These are phyloP conservation scores for Patiria pectinifera DNA, from an alignment of 53 echinoderm and acorn worm species.

Conservation along the genomic window DNA sequence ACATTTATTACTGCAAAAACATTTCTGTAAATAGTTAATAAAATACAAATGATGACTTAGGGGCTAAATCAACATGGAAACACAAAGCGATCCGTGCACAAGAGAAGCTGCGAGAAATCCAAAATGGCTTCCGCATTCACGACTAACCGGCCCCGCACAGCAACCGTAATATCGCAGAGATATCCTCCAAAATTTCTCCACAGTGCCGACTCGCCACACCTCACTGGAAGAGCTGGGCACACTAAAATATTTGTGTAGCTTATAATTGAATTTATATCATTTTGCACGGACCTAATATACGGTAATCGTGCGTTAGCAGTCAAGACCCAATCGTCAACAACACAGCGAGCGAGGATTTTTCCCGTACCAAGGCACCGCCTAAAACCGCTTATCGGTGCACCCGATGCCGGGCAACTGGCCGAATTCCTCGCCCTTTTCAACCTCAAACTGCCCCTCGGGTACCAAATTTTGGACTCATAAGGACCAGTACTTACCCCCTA, in stretches of 20 bases:
- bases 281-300: neutral
- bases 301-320: constrained; percentile 3
- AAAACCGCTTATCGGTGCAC: constrained; percentile 40
- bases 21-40: neutral
- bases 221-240: neutral
- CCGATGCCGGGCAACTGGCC: constrained; percentile 28
- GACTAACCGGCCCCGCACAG: neutral
- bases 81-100: neutral
- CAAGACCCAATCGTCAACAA: constrained; percentile 39
- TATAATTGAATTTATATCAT: neutral
- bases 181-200: neutral
- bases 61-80: neutral
- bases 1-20: no score
- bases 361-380: constrained; percentile 57
- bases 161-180: neutral
- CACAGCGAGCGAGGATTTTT: neutral
- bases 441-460: constrained; percentile 15
- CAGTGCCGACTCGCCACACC: neutral
- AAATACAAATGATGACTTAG: neutral
- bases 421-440: constrained; percentile 26
- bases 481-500: constrained; percentile 62
- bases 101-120: neutral
- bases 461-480: neutral
- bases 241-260: neutral
- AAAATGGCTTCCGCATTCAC: constrained; percentile 64